Evolutionary conservation across 1,140 invertebrate genomes (phyloP), one percentile per base, ranked within the genome.

Genomic region (Carposina sasakii): DNA sequence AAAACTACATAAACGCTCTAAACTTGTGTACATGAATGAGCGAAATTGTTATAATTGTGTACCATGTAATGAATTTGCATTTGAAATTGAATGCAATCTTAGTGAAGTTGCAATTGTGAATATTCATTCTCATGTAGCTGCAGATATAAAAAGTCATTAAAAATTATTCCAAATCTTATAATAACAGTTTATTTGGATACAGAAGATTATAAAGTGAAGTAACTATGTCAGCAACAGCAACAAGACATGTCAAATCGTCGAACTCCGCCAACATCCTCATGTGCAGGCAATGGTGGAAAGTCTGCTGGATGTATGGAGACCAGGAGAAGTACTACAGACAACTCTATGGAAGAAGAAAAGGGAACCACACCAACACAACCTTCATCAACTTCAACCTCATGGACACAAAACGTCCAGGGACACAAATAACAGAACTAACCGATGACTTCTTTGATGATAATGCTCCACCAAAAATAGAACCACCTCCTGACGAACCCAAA

Each of bases 241-340:
- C 79, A 15, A 71, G 82, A 49, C 83, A 86, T 51, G 74, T 86
- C 20, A 86, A 86, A 58, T 68, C 81, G 3, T 85, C 85, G 3
- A 85, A 85, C 45, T 81, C 89, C 30, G 90, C 89, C 34, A 92
- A 92, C 82, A 89, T 92, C 68, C 78, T 94, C 47, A 92, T 93
- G 90, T 93, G 92, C 85, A 91, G 92, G 75, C 91, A 94, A 85
- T 94, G 93, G 92, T 94, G 93, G 92, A 92, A 92, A 81, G 92
- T 94, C 43, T 94, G 93, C 69, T 94, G 92, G 90, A 91, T 94
- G 85, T 92, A 94, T 67, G 92, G 92, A 20, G 92, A 94, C 69
- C 93, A 94, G 73, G 91, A 93, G 70, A 93, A 93, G 68, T 92
- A 93, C 76, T 94, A 94, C 83, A 85, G 92, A 63, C 91, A 93